Conservation (phyloP, 2,888 invertebrate species). For the Notodonta ziczac region DNA sequence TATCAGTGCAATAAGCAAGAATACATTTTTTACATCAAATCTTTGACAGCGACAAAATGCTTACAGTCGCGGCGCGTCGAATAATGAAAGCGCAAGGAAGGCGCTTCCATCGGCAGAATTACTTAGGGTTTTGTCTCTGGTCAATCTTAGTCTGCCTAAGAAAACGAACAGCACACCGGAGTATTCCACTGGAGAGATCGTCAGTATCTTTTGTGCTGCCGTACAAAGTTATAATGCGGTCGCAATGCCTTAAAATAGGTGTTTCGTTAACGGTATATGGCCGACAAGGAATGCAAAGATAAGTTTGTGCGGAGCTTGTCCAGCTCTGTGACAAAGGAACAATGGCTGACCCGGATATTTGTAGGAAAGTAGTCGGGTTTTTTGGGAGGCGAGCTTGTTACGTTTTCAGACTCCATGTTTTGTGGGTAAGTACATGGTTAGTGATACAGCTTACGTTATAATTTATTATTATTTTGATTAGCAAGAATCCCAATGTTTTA, state of each 20-base stretch:
- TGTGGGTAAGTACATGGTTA: neutral
- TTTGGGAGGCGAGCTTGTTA: constrained; percentile 50
- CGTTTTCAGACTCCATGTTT: constrained; percentile 4
- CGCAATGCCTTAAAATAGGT: constrained; percentile 23
- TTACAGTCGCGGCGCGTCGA: constrained; percentile 22
- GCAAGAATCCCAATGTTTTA: too few species aligned
- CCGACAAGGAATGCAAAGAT: constrained; percentile 51
- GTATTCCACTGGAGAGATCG: constrained; percentile 53
- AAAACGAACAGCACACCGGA: constrained; percentile 51
- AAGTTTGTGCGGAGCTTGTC: constrained; percentile 62
- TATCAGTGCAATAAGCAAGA: constrained; percentile 5
- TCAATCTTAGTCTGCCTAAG: constrained; percentile 44
- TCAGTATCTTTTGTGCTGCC: constrained; percentile 62
- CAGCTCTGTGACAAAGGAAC: constrained; percentile 72
- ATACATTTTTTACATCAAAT: neutral
- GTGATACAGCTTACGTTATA: neutral
- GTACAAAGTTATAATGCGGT: constrained; percentile 44
- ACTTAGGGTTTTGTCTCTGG: constrained; percentile 44
- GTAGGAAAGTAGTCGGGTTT: constrained; percentile 66
- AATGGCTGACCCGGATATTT: constrained; percentile 75
- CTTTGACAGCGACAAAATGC: constrained; percentile 6
- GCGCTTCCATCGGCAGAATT: constrained; percentile 53
- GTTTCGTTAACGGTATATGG: constrained; percentile 38
- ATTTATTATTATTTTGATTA: too few species aligned
- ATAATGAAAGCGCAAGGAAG: constrained; percentile 22